Base-by-base conservation (phyloP, 1,140 invertebrate species). In the Cydia splendana region DNA sequence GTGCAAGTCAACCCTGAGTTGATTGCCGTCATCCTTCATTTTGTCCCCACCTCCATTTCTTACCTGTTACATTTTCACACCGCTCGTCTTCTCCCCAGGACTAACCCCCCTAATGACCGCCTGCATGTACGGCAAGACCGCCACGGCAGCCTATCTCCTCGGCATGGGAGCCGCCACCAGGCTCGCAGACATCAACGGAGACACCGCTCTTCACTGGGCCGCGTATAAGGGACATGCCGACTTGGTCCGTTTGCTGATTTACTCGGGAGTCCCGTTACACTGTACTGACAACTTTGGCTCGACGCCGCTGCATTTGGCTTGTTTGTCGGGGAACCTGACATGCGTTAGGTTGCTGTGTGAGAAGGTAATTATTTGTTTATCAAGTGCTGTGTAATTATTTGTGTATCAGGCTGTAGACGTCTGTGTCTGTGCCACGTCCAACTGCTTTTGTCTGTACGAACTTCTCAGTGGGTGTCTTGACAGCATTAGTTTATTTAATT, bases 271-370 rank as follows among this genome's bases (percentile, higher is more conserved):
- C 1, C 96, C 97, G 85, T 93, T 98, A 51, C 96, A 97, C 81
- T 98, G 98, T 89, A 96, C 97, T 1, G 98, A 99, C 90, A 97
- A 98, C 89, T 98, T 98, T 88, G 98, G 97, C 9, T 98, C 98
- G 0, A 98, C 97, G 0, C 97, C 98, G 0, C 91, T 99, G n/a
- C 98, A 99, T 91, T 93, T 99, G 80, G 97, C 98, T n/a, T 98
- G 97, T 85, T 94, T 98, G 4, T 98, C 97, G 20, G 98, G 98
- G 0, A 98, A 97, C 85, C 94, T 97, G 1, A 95, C 95, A 51
- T 98, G 97, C 82, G 96, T 97, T 57, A 95, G 97, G 80, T 93
- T 97, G 81, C 93, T 98, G 51, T 97, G 97, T 92, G 97, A 98
- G 91, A 98, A 98, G 94, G 97, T 97, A 87, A 80, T 67, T 34